phyloP scores from a whole-genome alignment of 2,113 vertebrate genomes.

The Macquaria australasica region DNA sequence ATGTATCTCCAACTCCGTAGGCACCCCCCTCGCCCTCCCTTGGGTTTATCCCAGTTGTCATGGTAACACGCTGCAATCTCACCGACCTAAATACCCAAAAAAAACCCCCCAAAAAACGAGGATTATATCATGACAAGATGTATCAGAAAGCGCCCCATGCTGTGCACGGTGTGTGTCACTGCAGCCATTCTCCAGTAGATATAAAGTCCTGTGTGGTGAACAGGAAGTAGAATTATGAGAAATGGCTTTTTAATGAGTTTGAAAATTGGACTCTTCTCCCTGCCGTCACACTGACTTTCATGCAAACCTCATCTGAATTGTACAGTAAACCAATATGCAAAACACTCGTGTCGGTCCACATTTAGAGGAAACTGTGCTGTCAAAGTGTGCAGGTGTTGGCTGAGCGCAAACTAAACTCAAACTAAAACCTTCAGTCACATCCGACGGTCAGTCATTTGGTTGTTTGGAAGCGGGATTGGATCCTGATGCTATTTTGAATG shows the following conservation, averaged over 20 bases:
- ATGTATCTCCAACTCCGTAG: slow-evolving; percentile 17
- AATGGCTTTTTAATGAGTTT: neutral
- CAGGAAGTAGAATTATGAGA: slow-evolving; percentile 41
- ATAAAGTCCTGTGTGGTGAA: slow-evolving; percentile 7
- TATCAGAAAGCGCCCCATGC: slow-evolving; percentile 17
- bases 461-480: slow-evolving; percentile 28
- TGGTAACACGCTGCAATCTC: slow-evolving; percentile 58
- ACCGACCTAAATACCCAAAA: slow-evolving; percentile 64
- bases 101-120: slow-evolving; percentile 53
- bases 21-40: slow-evolving; percentile 4
- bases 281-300: neutral
- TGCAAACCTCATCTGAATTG: slow-evolving; percentile 8
- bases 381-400: neutral
- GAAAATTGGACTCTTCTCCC: neutral
- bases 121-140: slow-evolving; percentile 57
- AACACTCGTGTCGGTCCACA: neutral
- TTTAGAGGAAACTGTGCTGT: neutral
- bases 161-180: slow-evolving; percentile 14
- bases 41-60: slow-evolving; percentile 65
- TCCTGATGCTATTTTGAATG: slow-evolving; percentile 64
- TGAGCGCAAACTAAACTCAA: neutral
- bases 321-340: slow-evolving; percentile 17
- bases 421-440: neutral
- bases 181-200: slow-evolving; percentile 26
- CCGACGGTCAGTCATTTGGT: neutral